Base-by-base conservation (phyloP, 2,888 invertebrate genomes). In the Pilophorus perplexus region DNA sequence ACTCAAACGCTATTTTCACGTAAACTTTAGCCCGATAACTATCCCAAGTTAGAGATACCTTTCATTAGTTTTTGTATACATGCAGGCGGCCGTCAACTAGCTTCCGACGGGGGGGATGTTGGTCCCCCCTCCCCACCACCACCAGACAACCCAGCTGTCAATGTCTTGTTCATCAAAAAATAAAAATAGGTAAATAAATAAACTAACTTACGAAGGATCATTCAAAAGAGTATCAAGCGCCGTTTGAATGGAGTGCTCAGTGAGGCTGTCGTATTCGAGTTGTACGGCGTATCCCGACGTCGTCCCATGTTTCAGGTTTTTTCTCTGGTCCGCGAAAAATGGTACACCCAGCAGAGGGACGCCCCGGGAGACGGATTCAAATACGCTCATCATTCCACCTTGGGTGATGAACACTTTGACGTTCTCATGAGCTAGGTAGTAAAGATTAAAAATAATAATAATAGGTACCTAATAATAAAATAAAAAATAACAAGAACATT, bases 231-330 rank as follows among this genome's bases (percentile, higher is more conserved):
- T n/a, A 0, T 72, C 67, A 8, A 79, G 70, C 0, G 77, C 74
- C 44, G 74, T 42, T 0, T 71, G 67, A 0, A 80, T 71, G 0
- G 73, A 67, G 0, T 73, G 66, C 25, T 73, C 73, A 0, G 76
- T 78, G 2, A 79, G 74, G 4, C 75, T 74, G 27, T 74, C 75
- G 25, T 75, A 78, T 67, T 75, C 73, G 8, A 79, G 46, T 1
- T 74, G 74, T 5, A 78, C 73, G 20, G 77, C 79, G 64, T 75
- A 77, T 25, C 78, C 78, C n/a, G 74, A 74, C 18, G 74, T 72
- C 1, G 73, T 75, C 2, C 77, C 76, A 60, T 77, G 76, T 37
- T 75, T 75, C 71, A 77, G 74, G 60, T 79, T 79, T 10, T 77
- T 72, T 52, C 74, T 74, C 74, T 79, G 72, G 27, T 71, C 72